Evolutionary conservation across 2,888 invertebrate species (phyloP).

Genomic region (Lithosia quadra): DNA sequence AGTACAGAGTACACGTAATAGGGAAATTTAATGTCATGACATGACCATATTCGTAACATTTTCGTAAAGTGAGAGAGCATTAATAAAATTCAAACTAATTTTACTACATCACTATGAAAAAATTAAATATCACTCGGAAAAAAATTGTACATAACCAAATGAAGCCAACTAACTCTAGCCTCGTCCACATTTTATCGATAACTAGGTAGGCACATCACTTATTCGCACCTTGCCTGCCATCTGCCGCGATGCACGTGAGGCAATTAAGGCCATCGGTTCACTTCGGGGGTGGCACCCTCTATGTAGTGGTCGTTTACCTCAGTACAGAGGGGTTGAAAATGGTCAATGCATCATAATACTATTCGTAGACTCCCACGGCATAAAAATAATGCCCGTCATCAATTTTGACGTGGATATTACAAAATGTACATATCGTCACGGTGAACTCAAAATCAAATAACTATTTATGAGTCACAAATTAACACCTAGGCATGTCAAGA

Average conservation of each 20-base stretch:
- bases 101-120: too few relatives aligned
- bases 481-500: too few relatives aligned
- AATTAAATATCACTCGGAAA: too few relatives aligned
- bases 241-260: conserved; percentile 83
- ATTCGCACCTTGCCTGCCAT: conserved; percentile 84
- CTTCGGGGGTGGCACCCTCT: conserved; percentile 84
- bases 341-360: conserved; percentile 75
- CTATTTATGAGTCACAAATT: too few relatives aligned
- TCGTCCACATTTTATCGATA: conserved; percentile 71
- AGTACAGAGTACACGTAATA: neutral
- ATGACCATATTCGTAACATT: neutral
- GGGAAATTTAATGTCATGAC: neutral
- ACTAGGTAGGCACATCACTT: conserved; percentile 75
- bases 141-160: too few relatives aligned
- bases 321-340: conserved; percentile 70
- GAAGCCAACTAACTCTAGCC: conserved; percentile 47
- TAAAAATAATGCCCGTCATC: conserved; percentile 45
- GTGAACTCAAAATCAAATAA: neutral
- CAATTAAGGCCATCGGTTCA: conserved; percentile 73
- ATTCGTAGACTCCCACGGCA: conserved; percentile 62
- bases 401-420: conserved; percentile 21
- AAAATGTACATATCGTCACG: conserved; percentile 7
- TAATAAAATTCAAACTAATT: neutral
- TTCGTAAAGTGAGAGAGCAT: neutral
- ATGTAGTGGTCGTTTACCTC: conserved; percentile 82